Base-by-base conservation (phyloP, 2,113 vertebrate species). In the Regulus satrapa region DNA sequence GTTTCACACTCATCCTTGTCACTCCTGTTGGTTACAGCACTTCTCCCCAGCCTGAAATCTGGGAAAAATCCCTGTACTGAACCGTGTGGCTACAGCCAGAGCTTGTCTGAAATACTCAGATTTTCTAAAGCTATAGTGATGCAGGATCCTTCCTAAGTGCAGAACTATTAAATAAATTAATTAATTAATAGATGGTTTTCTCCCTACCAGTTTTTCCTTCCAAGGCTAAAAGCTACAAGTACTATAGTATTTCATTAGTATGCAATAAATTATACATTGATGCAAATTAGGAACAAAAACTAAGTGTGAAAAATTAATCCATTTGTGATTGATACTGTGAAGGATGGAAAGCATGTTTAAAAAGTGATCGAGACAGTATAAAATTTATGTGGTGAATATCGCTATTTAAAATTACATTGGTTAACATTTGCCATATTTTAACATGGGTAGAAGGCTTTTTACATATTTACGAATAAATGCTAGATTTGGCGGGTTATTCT, bases 301-400 rank as follows among this genome's bases (percentile, higher is more conserved):
- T 69, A 80, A 72, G 72, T 54, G 8, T 38, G 56, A 91, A 77
- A 73, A 61, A 45, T 20, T 2, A 73, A 48, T 41, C 28, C 2
- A 29, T 54, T 59, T 38, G 3, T 63, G 24, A 51, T 8, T 25
- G 10, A 55, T 45, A 74, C 4, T 38, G 31, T 0, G 0, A 3
- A 63, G 64, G 21, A 74, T 9, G 6, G 45, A 85, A 96, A 84
- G 17, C 3, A 12, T 4, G 1, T 80, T 79, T 62, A 24, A 46
- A 72, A 80, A 51, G 20, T 14, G 5, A 54, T 13, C 28, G 14
- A 40, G 12, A 29, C 8, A 55, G 6, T 25, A 23, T 43, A 28
- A 76, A 6, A 5, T 68, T 28, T 68, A 26, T 32, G n/a, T 64
- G 25, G 9, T 48, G 6, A 75, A 59, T 28, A 81, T 12, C 0